Base-by-base conservation (phyloP, 2,888 invertebrate species). In the Mechanitis messenoides region DNA sequence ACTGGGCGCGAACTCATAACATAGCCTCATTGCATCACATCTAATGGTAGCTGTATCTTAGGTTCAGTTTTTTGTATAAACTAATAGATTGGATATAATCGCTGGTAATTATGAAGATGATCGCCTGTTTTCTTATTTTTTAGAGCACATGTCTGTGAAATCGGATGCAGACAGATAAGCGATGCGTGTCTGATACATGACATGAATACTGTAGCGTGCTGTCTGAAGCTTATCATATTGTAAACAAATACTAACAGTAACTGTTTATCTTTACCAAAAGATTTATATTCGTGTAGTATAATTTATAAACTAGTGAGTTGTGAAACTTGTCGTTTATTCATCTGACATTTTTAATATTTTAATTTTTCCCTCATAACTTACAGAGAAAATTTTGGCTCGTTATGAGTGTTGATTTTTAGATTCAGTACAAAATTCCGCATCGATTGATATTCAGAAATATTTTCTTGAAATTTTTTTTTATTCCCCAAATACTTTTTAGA, bases 191-290 rank as follows among this genome's bases (percentile, higher is more conserved):
- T 61, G 60, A 63, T 64, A 65, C 55, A 58, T 64, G 68, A 73
- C 80, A 82, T 77, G 80, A 73, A 65, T 69, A 70, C 67, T 66
- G 20, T 62, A 70, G 73, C 80, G 78, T 83, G 83, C 66, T 67
- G 68, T 74, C 75, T 74, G 73, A 73, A 67, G 72, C 72, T 79
- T 83, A 83, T 84, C 80, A 70, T 66, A 69, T 67, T 71, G 72
- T 76, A 74, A 77, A 77, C 73, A 72, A 69, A 69, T 57, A 64
- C 50, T 33, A 55, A 20, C 42, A 60, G 55, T 58, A 55, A 58
- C 33, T 61, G 47, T 11, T 46, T 11, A 58, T 47, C 50, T 57
- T 58, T 58, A 55, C 33, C 3, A 54, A 28, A 58, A 46, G 20
- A 59, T 31, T 35, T 33, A 28, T 28, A 42, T 33, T 38, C 31